These are phyloP conservation scores for Toxotes lorentzi DNA, from an alignment of 2,797 vertebrate species.

Conservation along the genomic window DNA sequence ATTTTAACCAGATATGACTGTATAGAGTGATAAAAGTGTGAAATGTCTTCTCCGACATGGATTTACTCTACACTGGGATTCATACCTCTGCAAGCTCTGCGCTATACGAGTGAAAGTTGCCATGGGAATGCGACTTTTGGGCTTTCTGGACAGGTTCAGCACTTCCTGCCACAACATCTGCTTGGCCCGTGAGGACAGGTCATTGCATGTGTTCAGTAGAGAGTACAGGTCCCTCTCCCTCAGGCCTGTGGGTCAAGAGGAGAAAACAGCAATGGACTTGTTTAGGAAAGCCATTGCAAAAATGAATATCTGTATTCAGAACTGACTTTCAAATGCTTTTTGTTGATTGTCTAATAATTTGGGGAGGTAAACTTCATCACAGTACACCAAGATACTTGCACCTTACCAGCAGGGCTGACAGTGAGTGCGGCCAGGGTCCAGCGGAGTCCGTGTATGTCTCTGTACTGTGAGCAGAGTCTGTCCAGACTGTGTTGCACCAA, in stretches of 20 bases:
- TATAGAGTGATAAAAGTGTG: no score
- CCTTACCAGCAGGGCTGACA: slow-evolving; percentile 84
- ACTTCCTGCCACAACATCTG: slow-evolving; percentile 80
- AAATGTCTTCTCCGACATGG: no score
- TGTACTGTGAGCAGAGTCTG: slow-evolving; percentile 85
- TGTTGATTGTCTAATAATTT: no score
- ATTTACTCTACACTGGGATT: neutral
- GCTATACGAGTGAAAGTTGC: slow-evolving; percentile 85
- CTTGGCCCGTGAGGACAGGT: slow-evolving; percentile 59
- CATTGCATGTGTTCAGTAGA: slow-evolving; percentile 85
- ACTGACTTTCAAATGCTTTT: no score
- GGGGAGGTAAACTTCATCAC: no score
- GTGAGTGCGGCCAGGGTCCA: slow-evolving; percentile 83
- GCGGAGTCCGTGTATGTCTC: slow-evolving; percentile 75
- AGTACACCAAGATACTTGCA: neutral
- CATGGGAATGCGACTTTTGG: slow-evolving; percentile 83
- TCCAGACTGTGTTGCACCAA: slow-evolving; percentile 86
- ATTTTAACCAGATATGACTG: neutral
- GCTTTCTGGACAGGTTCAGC: slow-evolving; percentile 72
- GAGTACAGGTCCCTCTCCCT: slow-evolving; percentile 87
- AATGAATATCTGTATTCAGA: no score
- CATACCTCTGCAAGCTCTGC: slow-evolving; percentile 82
- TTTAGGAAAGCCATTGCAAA: no score
- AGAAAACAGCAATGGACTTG: neutral
- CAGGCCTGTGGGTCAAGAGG: slow-evolving; percentile 80